Percentiles rank a stretch among this genome's conserved stretches.
Evolutionary conservation across 2,113 vertebrate genomes (phyloP).

Genomic region (Piaya cayana): DNA sequence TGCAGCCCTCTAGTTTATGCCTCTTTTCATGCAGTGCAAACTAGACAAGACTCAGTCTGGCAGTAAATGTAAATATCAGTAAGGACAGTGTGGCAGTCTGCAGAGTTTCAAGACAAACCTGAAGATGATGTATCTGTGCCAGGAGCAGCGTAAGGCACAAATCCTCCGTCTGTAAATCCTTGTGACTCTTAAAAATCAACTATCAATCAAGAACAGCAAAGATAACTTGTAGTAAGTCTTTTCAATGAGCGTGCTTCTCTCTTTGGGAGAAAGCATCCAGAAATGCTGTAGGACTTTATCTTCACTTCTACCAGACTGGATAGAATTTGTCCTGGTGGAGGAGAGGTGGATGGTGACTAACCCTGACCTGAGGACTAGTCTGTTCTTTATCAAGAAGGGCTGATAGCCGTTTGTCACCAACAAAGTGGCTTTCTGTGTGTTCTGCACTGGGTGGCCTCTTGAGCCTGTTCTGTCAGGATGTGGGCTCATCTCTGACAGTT

Average conservation of each 20-base stretch:
- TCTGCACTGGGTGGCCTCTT: neutral
- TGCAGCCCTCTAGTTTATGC: neutral
- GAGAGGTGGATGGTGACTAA: neutral
- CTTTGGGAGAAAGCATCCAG: neutral
- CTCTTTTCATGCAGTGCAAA: neutral
- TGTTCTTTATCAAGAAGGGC: conserved; percentile 14
- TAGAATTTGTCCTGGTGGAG: neutral
- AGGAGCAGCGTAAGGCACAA: neutral
- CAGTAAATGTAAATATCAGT: neutral
- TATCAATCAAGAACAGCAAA: neutral
- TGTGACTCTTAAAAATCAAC: neutral
- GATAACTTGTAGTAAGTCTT: neutral
- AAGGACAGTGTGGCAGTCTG: neutral
- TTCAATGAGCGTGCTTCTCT: accelerated
- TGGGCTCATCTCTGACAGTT: neutral
- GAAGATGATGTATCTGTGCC: neutral
- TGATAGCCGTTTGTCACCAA: conserved; percentile 11
- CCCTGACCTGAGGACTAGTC: neutral
- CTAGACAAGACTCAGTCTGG: neutral
- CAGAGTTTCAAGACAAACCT: neutral
- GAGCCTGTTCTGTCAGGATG: neutral
- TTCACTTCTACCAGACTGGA: neutral
- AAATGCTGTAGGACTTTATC: neutral
- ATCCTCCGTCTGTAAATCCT: neutral
- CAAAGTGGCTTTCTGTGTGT: neutral